Conservation (phyloP, 2,888 invertebrate genomes). For the Chirona hameri region DNA sequence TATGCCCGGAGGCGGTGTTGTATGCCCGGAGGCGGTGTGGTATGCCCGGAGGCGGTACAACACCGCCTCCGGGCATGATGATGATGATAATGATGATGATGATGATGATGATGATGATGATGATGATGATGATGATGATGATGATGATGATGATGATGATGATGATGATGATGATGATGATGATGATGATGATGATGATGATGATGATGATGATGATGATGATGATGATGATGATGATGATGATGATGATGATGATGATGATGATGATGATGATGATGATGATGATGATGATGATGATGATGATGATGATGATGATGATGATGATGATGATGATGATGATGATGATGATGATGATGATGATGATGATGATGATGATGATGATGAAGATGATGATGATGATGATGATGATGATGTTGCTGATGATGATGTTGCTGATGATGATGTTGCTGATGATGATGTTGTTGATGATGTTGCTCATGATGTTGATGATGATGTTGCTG, state of each 20-base stretch:
- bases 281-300: conserved; percentile 10
- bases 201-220: conserved; percentile 22
- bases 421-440: no score
- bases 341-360: conserved; percentile 22
- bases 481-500: no score
- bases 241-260: conserved; percentile 10
- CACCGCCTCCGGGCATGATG: background rate
- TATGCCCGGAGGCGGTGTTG: no score
- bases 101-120: conserved; percentile 10
- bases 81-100: conserved; percentile 22
- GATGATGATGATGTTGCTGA: no score
- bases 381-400: no score
- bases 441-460: no score
- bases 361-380: conserved; percentile 22
- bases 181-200: conserved; percentile 22
- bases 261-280: conserved; percentile 22
- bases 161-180: conserved; percentile 10
- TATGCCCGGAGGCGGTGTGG: no score
- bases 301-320: conserved; percentile 5
- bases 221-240: conserved; percentile 10
- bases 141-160: conserved; percentile 22
- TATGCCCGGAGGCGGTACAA: no score
- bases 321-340: conserved; percentile 5
- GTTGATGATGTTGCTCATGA: no score
- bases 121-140: conserved; percentile 10